Percentiles rank a stretch among this genome's conserved stretches.
Evolutionary conservation across 2,113 vertebrate genomes (phyloP).

Genomic region (Terrapene triunguis): DNA sequence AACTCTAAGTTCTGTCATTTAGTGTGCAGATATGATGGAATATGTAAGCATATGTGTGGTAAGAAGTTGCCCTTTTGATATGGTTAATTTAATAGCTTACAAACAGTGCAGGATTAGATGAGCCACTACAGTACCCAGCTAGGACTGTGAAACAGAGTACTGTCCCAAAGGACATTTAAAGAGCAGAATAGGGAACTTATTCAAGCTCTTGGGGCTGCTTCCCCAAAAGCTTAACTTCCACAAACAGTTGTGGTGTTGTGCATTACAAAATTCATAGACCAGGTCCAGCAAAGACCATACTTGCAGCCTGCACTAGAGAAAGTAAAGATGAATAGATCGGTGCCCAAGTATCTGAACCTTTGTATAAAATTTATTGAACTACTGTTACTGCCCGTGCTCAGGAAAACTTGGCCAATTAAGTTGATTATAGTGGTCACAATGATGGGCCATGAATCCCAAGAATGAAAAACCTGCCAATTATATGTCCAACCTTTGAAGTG

Average conservation of each 20-base stretch:
- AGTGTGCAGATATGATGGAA: slow-evolving; percentile 31
- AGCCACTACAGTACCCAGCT: neutral
- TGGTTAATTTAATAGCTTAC: slow-evolving; percentile 54
- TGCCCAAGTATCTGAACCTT: neutral
- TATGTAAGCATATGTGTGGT: slow-evolving; percentile 8
- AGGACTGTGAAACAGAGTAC: neutral
- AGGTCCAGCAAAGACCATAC: neutral
- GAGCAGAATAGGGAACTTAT: neutral
- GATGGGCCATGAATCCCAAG: neutral
- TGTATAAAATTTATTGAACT: neutral
- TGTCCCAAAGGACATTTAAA: slow-evolving; percentile 1
- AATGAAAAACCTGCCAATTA: neutral
- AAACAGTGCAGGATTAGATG: slow-evolving; percentile 44
- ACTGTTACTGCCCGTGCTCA: neutral
- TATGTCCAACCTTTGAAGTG: neutral
- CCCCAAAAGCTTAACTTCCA: neutral
- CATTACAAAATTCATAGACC: neutral
- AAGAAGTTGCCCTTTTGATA: slow-evolving; percentile 52
- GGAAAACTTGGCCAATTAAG: slow-evolving; percentile 26
- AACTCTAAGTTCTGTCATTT: neutral
- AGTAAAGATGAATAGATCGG: neutral
- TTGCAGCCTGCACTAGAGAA: neutral
- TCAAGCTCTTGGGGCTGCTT: neutral
- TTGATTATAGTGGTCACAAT: rapidly evolving
- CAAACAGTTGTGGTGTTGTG: neutral